These are phyloP conservation scores for Reinhardtius hippoglossoides DNA, from an alignment of 2,113 vertebrate genomes.

Conservation along the genomic window DNA sequence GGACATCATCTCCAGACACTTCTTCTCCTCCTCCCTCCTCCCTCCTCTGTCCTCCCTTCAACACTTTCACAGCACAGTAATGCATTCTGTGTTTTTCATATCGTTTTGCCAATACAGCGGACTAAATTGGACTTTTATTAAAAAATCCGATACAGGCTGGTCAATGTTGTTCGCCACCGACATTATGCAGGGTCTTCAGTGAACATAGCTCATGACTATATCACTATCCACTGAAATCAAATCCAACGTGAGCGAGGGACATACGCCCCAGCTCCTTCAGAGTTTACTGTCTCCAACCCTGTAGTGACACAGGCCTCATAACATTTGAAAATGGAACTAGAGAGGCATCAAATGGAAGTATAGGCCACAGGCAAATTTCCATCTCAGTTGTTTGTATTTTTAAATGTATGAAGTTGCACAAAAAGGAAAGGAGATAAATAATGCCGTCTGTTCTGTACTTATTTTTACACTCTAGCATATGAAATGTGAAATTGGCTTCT, in stretches of 20 bases:
- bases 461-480: no score
- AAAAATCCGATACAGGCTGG: constrained; percentile 27
- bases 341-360: no score
- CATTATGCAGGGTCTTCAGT: constrained; percentile 17
- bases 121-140: constrained; percentile 55
- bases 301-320: not conserved
- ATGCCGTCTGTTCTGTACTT: no score
- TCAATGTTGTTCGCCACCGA: constrained; percentile 14
- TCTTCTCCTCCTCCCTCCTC: not conserved
- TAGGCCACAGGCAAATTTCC: no score
- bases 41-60: not conserved
- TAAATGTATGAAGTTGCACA: no score
- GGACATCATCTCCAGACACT: constrained; percentile 29
- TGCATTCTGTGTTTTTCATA: constrained; percentile 14
- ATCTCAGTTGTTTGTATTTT: no score
- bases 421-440: no score
- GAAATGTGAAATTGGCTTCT: no score
- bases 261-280: constrained; percentile 6
- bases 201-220: constrained; percentile 30
- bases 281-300: constrained; percentile 10
- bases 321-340: not conserved
- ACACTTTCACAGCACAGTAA: not conserved
- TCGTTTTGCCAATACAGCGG: constrained; percentile 31
- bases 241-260: constrained; percentile 20
- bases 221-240: constrained; percentile 48